Percentiles rank a stretch among this genome's conserved stretches.
These are phyloP conservation scores for Holacanthus passer DNA, from an alignment of 2,113 vertebrate species.

Conservation along the genomic window DNA sequence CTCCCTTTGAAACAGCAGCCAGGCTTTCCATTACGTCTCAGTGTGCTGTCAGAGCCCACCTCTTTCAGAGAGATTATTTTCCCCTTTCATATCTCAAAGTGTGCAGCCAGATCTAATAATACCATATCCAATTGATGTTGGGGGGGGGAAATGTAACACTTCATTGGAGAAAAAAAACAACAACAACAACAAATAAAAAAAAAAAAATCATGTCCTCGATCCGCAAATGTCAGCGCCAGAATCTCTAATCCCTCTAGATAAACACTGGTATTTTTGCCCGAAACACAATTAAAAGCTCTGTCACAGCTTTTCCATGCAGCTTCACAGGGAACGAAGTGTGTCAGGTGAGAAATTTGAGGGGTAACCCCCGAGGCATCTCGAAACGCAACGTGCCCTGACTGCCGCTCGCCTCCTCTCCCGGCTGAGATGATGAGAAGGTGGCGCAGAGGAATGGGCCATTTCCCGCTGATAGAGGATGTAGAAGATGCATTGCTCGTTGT, in stretches of 20 bases:
- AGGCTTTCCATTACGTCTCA: conserved; percentile 51
- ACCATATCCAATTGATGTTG: conserved; percentile 60
- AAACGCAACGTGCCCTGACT: conserved; percentile 17
- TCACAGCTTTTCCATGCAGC: conserved; percentile 7
- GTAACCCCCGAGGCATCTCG: conserved; percentile 7
- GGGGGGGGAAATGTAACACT: conserved; percentile 38
- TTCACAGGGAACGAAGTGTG: conserved; percentile 19
- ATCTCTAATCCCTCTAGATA: conserved; percentile 32
- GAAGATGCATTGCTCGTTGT: conserved; percentile 1
- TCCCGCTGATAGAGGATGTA: conserved; percentile 18
- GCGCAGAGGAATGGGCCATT: background rate
- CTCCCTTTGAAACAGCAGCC: conserved; percentile 49
- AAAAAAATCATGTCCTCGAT: conserved; percentile 30
- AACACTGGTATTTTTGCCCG: background rate
- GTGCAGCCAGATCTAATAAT: conserved; percentile 69
- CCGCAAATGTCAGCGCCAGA: conserved; percentile 45
- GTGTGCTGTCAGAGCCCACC: conserved; percentile 51
- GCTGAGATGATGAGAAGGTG: conserved; percentile 10
- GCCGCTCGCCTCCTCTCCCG: background rate
- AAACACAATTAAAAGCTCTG: conserved; percentile 53
- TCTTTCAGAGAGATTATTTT: conserved; percentile 55
- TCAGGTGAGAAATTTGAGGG: conserved; percentile 35
- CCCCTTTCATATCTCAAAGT: conserved; percentile 67
- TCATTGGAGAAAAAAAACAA: conserved; percentile 28
- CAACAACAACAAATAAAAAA: background rate